Base-by-base conservation (phyloP, 2,113 vertebrate genomes). In the Menura novaehollandiae region DNA sequence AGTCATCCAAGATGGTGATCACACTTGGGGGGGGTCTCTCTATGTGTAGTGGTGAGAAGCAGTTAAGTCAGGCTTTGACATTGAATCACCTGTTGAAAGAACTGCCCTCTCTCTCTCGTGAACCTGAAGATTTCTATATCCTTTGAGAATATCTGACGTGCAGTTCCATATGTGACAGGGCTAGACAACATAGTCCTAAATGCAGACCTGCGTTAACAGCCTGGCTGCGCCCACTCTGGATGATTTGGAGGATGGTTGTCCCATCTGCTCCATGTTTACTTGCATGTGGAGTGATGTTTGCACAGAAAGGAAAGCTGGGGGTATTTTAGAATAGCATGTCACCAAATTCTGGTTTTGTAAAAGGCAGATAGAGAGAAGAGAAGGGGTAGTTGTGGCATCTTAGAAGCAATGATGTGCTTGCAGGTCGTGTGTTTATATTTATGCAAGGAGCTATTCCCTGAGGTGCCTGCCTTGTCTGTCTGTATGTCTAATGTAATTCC, bases 401-500 rank as follows among this genome's bases (percentile, higher is more conserved):
- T 59, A 47, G 73, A 93, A 86, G 39, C 44, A 86, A 14, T 73
- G 72, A 56, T 28, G 26, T 56, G 27, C 41, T 35, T 72, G 72
- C 52, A 81, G 56, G 62, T 89, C 60, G 11, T 71, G 56, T 88
- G 89, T 89, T 96, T 78, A 5, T 93, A 43, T 93, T 90, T 75
- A 56, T 60, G 56, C 88, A 60, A 68, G 56, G 52, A 96, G 37
- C 47, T 91, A 84, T 95, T 94, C 90, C 76, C 79, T 2, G 27
- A 41, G 68, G 83, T 67, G 47, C 92, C 80, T 92, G 75, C 56
- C 64, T 94, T 90, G 88, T 92, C 93, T 96, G 90, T 75, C 72
- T 85, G 37, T 78, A 72, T 86, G 91, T 97, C 95, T 96, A 33
- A 88, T 56, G 60, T 3, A 81, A 95, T 91, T 90, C 93, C 83